Evolutionary conservation across 1,140 invertebrate species (phyloP), one percentile per base, ranked within the genome.

Genomic region (Drosophila repleta): DNA sequence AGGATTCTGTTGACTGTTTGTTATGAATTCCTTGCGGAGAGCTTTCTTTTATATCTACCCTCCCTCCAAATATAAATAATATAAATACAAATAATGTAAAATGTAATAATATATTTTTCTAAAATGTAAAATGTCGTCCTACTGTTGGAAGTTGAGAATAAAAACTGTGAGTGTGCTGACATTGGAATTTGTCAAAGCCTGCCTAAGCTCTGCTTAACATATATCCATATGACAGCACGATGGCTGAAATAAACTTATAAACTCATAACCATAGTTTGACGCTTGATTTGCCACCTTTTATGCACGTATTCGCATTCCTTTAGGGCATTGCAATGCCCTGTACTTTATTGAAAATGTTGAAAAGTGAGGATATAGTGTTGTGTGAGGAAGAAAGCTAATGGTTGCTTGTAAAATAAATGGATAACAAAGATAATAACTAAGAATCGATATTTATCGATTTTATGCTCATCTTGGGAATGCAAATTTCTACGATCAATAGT

Each of bases 241-340:
- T 74, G 77, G 60, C 57, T 13, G 7, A 52, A 17, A 32, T 48
- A 62, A 48, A 69, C 58, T 62, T 69, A 69, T 63, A 58, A 63
- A 67, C 80, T 83, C 75, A 84, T 82, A 83, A 79, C 61, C 74
- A 69, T 62, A 85, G 81, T 85, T 85, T 84, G 81, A 57, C 64
- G 70, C 73, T 63, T 76, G 77, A 77, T 79, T 85, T 68, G 81
- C 65, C 63, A 45, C 49, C 49, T 66, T 76, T 72, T 63, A 65
- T 69, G 57, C 52, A 57, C 65, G 51, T 70, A 43, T 69, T 63
- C 60, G 43, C 63, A 73, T 68, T 76, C 62, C 41, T 60, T 63
- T 49, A 21, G 15, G 51, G 58, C 78, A 76, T 76, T 69, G 37
- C 29, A 55, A 26, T 61, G 39, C 32, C 45, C 46, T 52, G 21